These are phyloP conservation scores for Oenanthe melanoleuca DNA, from an alignment of 2,113 vertebrate species.

Conservation along the genomic window DNA sequence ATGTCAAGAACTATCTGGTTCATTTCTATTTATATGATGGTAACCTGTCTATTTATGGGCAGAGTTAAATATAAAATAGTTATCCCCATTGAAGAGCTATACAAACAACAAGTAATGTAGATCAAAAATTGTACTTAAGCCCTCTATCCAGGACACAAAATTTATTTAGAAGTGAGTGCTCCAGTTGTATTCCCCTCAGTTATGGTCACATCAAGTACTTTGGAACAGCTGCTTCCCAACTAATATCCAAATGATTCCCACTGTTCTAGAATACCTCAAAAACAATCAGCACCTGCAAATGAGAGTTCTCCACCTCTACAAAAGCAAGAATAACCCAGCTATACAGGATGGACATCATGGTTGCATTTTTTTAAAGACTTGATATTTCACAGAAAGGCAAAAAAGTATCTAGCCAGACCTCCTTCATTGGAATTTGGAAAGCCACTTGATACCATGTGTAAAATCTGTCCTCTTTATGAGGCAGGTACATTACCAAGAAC, in stretches of 20 bases:
- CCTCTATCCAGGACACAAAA: neutral
- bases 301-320: neutral
- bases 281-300: neutral
- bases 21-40: neutral
- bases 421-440: neutral
- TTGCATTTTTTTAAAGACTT: neutral
- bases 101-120: neutral
- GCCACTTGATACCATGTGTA: neutral
- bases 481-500: neutral
- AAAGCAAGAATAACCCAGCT: neutral
- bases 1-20: neutral
- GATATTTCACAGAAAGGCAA: neutral
- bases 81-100: neutral
- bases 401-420: neutral
- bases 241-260: neutral
- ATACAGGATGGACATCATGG: neutral
- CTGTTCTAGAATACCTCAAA: neutral
- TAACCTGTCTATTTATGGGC: neutral
- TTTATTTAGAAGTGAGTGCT: neutral
- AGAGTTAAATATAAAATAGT: neutral
- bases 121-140: neutral
- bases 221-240: neutral
- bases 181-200: neutral
- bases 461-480: neutral
- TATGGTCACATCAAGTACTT: neutral